These are phyloP conservation scores for Branchipolynoe longqiensis DNA, from an alignment of 2,888 invertebrate species.

Conservation along the genomic window DNA sequence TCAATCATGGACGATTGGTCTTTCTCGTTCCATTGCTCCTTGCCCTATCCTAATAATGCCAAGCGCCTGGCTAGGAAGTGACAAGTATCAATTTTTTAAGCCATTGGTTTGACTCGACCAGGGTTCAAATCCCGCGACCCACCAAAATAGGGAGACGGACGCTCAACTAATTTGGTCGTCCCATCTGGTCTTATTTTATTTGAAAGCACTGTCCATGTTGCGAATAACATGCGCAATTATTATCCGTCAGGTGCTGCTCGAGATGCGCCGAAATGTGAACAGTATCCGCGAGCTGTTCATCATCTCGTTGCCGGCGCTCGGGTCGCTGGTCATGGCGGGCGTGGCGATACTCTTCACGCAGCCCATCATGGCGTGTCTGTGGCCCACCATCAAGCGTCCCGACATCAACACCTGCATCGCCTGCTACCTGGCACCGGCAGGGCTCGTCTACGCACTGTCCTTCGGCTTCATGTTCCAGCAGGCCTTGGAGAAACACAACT, in stretches of 20 bases:
- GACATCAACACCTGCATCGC: conserved; percentile 64
- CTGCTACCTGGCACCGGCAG: conserved; percentile 72
- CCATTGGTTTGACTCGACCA: too few relatives aligned
- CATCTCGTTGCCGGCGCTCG: conserved; percentile 61
- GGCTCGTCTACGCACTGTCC: conserved; percentile 74
- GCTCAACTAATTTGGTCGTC: too few relatives aligned
- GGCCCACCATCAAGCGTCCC: conserved; percentile 55
- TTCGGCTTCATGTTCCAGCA: conserved; percentile 75
- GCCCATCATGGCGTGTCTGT: conserved; percentile 58
- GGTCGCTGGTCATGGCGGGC: conserved; percentile 52
- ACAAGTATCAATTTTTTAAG: too few relatives aligned
- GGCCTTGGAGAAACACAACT: conserved; percentile 71
- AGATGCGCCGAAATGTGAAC: conserved; percentile 54
- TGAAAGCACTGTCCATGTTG: too few relatives aligned
- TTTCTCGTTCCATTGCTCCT: too few relatives aligned
- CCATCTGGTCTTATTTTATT: too few relatives aligned
- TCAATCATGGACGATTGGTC: too few relatives aligned
- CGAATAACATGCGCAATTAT: too few relatives aligned
- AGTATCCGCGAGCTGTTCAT: conserved; percentile 36
- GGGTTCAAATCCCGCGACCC: too few relatives aligned
- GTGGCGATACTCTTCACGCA: conserved; percentile 31
- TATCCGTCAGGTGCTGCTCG: conserved; percentile 9
- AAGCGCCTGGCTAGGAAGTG: too few relatives aligned
- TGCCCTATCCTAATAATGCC: too few relatives aligned
- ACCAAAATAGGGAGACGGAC: too few relatives aligned